Evolutionary conservation across 2,797 vertebrate species (phyloP).

Genomic region (Rousettus madagascariensis): DNA sequence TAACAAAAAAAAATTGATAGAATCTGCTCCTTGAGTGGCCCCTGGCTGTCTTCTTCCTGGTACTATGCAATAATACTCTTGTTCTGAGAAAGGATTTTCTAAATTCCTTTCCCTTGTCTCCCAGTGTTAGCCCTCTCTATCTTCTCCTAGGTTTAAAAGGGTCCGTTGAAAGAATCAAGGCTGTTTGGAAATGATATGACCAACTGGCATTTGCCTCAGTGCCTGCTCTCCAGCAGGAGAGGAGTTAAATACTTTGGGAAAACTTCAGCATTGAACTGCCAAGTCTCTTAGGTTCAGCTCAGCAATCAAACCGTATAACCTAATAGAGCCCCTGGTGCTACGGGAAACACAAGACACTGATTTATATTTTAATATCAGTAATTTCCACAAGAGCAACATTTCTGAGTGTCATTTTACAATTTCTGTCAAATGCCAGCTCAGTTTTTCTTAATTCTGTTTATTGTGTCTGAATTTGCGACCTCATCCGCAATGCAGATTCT

Average conservation of each 20-base stretch:
- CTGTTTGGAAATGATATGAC: neutral
- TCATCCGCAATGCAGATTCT: conserved; percentile 91
- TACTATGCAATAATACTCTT: conserved; percentile 30
- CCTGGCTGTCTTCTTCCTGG: neutral
- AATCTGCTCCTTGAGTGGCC: neutral
- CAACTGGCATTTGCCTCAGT: neutral
- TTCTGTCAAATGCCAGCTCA: conserved; percentile 92
- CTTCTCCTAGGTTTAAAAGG: neutral
- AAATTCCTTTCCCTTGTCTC: conserved; percentile 24
- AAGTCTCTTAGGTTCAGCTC: conserved; percentile 77
- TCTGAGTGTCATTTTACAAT: conserved; percentile 95
- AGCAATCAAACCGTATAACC: conserved; percentile 81
- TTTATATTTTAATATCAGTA: conserved; percentile 98
- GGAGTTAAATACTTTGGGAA: conserved; percentile 75
- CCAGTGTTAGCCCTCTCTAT: neutral
- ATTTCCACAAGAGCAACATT: conserved; percentile 91
- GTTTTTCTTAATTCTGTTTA: conserved; percentile 95
- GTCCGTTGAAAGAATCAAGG: neutral
- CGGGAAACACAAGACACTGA: conserved; percentile 89
- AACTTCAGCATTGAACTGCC: conserved; percentile 75
- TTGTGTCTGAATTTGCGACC: conserved; percentile 89
- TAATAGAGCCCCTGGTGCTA: conserved; percentile 80
- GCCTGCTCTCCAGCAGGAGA: conserved; percentile 56
- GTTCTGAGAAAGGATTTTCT: conserved; percentile 50
- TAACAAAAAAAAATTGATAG: neutral